Evolutionary conservation across 2,888 invertebrate species (phyloP).

Genomic region (Cotesia congregata): DNA sequence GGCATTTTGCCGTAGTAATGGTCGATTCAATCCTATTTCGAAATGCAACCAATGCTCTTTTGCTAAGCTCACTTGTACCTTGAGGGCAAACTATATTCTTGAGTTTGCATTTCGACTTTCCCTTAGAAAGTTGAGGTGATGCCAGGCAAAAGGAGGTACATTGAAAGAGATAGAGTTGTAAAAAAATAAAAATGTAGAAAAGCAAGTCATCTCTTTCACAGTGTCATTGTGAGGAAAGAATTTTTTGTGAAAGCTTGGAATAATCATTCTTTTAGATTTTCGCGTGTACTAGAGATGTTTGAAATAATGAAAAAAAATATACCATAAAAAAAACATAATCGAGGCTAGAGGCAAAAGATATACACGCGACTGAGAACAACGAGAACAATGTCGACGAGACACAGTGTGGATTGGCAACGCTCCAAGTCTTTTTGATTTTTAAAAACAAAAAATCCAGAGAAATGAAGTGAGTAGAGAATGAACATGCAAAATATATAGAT

Average conservation of each 20-base stretch:
- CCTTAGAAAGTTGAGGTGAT: conserved; percentile 17
- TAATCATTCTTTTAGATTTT: conserved; percentile 29
- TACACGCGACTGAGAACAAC: conserved; percentile 43
- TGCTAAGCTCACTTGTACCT: conserved; percentile 8
- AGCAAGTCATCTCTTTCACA: conserved; percentile 10
- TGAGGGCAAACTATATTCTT: conserved; percentile 18
- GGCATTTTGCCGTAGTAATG: conserved; percentile 24
- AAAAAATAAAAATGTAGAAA: conserved; percentile 24
- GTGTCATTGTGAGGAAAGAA: conserved; percentile 16
- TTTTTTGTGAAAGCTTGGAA: conserved; percentile 9
- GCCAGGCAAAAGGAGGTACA: conserved; percentile 28
- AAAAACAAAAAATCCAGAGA: conserved; percentile 29
- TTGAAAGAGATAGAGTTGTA: conserved; percentile 15
- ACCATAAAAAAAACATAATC: conserved; percentile 28
- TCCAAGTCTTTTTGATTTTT: conserved; percentile 52
- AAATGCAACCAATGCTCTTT: conserved; percentile 29
- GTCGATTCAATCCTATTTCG: conserved; percentile 30
- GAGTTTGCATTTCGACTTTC: conserved; percentile 26
- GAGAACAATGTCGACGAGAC: conserved; percentile 48
- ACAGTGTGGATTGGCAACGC: conserved; percentile 45
- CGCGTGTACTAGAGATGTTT: conserved; percentile 10
- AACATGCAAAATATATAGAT: not conserved
- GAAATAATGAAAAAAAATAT: conserved; percentile 32
- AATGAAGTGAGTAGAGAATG: conserved; percentile 45
- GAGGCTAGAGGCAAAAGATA: conserved; percentile 29